Percentiles rank a stretch among this genome's conserved stretches.
These are phyloP conservation scores for Fistularia tabacaria DNA, from an alignment of 2,797 vertebrate species.

Conservation along the genomic window DNA sequence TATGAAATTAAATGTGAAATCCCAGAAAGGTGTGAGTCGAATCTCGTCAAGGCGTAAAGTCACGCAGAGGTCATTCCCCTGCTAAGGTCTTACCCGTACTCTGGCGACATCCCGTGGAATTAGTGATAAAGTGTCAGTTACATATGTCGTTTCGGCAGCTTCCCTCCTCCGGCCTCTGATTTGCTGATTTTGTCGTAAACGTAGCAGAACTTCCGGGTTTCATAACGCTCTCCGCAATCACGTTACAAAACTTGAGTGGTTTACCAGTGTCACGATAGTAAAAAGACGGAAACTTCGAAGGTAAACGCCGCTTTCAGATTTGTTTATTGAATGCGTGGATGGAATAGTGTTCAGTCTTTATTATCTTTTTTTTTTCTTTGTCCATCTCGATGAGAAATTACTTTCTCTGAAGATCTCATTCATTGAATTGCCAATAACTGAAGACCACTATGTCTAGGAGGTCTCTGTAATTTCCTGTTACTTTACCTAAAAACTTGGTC, in stretches of 20 bases:
- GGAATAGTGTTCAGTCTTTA: too few relatives aligned
- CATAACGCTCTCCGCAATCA: not conserved
- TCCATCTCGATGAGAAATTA: too few relatives aligned
- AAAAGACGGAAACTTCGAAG: not conserved
- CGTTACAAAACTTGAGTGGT: not conserved
- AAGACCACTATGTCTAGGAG: too few relatives aligned
- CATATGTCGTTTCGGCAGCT: not conserved
- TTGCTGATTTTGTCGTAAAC: not conserved
- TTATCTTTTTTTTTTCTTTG: too few relatives aligned
- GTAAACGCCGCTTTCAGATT: not conserved
- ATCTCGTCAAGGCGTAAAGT: not conserved
- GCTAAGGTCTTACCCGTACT: not conserved
- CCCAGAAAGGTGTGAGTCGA: too few relatives aligned
- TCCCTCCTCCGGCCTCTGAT: conserved; percentile 1
- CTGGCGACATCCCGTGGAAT: not conserved
- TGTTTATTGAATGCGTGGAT: too few relatives aligned
- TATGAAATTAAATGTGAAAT: too few relatives aligned
- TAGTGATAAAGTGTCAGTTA: not conserved
- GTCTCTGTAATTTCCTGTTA: too few relatives aligned
- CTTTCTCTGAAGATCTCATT: too few relatives aligned
- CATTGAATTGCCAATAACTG: too few relatives aligned
- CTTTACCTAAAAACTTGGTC: too few relatives aligned
- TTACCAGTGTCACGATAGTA: too few relatives aligned
- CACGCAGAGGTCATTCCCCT: not conserved
- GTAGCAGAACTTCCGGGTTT: conserved; percentile 1